A percentile compares a stretch with the other conserved stretches of the same genome.
Evolutionary conservation across 2,797 vertebrate genomes (phyloP).

Genomic region (Halcyon leucocephala): DNA sequence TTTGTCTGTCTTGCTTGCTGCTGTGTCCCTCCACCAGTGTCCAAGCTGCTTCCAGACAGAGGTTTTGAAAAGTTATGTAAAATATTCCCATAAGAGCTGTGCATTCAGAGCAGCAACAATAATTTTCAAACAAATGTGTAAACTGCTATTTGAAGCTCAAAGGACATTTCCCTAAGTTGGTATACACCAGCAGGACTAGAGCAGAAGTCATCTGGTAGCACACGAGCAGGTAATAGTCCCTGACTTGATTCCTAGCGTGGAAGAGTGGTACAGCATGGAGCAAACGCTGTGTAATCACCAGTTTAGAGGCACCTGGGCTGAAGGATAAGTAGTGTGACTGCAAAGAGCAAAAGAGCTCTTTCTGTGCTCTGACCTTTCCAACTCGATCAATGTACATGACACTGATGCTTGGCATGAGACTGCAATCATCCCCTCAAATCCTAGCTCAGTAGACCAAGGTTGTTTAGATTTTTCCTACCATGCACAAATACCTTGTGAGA

Average conservation of each 20-base stretch:
- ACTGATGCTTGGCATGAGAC: background rate
- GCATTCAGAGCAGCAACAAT: background rate
- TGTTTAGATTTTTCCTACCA: background rate
- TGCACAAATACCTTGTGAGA: fast-evolving
- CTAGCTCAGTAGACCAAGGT: background rate
- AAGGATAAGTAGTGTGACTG: background rate
- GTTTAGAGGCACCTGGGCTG: background rate
- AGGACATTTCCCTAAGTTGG: background rate
- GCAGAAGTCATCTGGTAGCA: background rate
- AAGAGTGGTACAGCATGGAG: background rate
- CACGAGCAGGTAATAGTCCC: background rate
- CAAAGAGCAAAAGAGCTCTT: background rate
- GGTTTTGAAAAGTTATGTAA: background rate
- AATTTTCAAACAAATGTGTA: background rate
- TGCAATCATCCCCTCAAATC: background rate
- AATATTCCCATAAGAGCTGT: background rate
- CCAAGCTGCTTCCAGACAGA: background rate
- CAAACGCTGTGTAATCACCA: background rate
- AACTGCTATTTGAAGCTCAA: background rate
- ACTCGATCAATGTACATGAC: fast-evolving
- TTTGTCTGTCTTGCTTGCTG: fast-evolving
- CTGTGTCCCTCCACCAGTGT: background rate
- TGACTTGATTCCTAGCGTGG: background rate
- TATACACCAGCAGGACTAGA: background rate
- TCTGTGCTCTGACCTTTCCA: background rate